Base-by-base conservation (phyloP, 2,888 invertebrate genomes). In the Pardosa pseudoannulata region DNA sequence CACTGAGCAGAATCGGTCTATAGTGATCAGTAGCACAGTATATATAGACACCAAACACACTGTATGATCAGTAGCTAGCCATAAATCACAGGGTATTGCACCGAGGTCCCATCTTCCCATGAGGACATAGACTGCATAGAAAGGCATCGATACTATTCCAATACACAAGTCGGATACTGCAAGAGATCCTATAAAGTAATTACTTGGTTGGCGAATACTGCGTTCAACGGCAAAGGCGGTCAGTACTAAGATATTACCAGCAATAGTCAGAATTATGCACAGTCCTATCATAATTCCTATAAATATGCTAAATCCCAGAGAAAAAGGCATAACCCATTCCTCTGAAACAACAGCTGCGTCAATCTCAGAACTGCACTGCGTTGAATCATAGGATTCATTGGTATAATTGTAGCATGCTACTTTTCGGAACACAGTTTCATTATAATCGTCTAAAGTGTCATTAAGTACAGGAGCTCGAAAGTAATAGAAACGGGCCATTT, bases 11-110 rank as follows among this genome's bases (percentile, higher is more conserved):
- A 97, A 99, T 89, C 99, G 94, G 92, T 99, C 99, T 88, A 99
- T 97, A 36, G 99, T 99, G 91, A 99, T 99, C 88, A 99, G 94
- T 81, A 99, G 94, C 19, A 99, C 99, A 0, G 99, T 99, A 92
- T 99, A 99, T 92, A 99, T 99, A 9, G 99, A 99, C 32, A 98
- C 98, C 71, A 99, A 94, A 91, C 99, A 99, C 36, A 99, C 99
- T 27, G 99, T 99, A 93, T 99, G 99, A 93, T 99, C 99, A 73
- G 98, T 96, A 0, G 98, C 98, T 7, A 99, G 94, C 99, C 99
- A 99, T 78, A 99, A 94, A 92, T 99, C 99, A 91, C 99, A 99
- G 7, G 98, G 93, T 86, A 99, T 93, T 31, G 97, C 96, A 16
- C 99, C 99, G 89, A 99, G 94, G 91, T 98, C 96, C 99, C 99